Evolutionary conservation across 2,113 vertebrate genomes (phyloP).

Genomic region (Epinephelus moara): DNA sequence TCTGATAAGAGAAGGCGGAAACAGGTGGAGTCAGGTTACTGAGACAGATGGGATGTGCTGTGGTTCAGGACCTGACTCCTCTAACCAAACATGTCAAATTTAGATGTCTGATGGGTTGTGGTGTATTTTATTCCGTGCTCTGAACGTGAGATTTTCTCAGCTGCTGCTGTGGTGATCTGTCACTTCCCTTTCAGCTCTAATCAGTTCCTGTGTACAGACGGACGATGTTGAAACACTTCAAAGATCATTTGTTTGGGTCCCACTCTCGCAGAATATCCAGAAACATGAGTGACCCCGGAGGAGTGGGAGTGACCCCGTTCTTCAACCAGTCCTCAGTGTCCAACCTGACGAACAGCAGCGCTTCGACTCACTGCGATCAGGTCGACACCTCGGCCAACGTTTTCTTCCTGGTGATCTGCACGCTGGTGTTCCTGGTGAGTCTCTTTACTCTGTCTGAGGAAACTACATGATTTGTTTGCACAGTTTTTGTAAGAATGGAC

Average conservation of each 20-base stretch:
- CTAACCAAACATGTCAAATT: neutral
- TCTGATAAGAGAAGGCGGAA: no score
- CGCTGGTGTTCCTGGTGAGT: constrained; percentile 72
- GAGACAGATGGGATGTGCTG: no score
- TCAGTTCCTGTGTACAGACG: neutral
- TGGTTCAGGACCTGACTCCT: neutral
- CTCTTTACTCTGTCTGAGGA: neutral
- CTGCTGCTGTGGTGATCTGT: neutral
- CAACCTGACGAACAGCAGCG: neutral
- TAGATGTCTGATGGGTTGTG: neutral
- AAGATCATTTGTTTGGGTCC: accelerated
- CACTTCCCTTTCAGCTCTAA: neutral
- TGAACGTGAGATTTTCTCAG: neutral
- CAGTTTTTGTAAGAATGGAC: neutral
- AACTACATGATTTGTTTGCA: neutral
- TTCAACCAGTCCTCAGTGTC: neutral
- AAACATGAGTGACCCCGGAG: neutral
- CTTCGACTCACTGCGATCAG: accelerated
- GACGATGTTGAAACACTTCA: no score
- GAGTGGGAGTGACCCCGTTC: accelerated
- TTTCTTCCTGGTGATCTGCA: constrained; percentile 68
- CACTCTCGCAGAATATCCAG: neutral
- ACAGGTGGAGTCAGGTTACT: no score
- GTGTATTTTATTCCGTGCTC: neutral
- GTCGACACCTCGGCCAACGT: constrained; percentile 32